Evolutionary conservation across 2,113 vertebrate species (phyloP), one percentile per base, ranked within the genome.

Genomic region (Muntiacus reevesi): DNA sequence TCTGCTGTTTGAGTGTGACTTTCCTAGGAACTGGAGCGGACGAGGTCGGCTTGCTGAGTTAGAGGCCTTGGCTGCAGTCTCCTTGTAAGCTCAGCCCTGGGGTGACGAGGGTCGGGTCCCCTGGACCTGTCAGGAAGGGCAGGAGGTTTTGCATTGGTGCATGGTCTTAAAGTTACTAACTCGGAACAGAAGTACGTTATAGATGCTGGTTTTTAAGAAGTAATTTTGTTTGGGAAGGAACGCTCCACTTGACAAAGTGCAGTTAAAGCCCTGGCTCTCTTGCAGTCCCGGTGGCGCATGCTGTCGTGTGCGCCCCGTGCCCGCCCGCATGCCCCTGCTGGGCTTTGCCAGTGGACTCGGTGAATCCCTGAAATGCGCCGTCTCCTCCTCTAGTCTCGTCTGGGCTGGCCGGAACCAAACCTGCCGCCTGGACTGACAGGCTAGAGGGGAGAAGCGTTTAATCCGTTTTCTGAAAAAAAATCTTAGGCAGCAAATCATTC

Each of bases 191-290:
- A 81, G 57, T 7, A 5, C 84, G 10, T 33, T 84, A n/a, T 21
- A 47, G 25, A 40, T 57, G 90, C 59, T 92, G 45, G 2, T 85
- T 93, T 92, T 71, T 64, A 67, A 95, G 78, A 93, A 89, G 40
- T 64, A 43, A 16, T 82, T 93, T 91, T 89, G 23, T 55, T 57
- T 71, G 47, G 78, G 67, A 21, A 81, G 45, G 59, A 90, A 21
- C 28, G 89, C 59, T 43, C 43, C 11, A 15, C 54, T 55, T 40
- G 76, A 84, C 25, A 40, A 6, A 45, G 3, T 23, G 27, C 23
- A 40, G 62, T 59, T 7, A 55, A 43, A 62, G 16, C 40, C n/a
- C 40, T 4, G 71, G 16, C 23, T 95, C 55, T 60, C 30, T n/a
- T 81, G 57, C 45, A 43, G 74, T 40, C 43, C 3, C 67, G 33